A percentile compares a stretch with the other conserved stretches of the same genome.
Conservation (phyloP, 37 sponge, comb jelly and placozoan species). For the Aplysina aerophoba region DNA sequence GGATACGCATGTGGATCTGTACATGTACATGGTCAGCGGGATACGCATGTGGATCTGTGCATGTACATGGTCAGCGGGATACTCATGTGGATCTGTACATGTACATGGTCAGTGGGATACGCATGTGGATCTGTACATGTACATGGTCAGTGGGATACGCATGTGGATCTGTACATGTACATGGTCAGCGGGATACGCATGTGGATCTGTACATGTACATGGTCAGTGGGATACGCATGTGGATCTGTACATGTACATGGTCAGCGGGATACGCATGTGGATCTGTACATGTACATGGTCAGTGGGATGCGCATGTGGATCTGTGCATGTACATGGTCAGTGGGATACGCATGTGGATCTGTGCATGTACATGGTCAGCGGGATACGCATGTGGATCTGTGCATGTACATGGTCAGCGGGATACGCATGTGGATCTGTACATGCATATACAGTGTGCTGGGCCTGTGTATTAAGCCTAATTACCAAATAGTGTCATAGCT, state of each 20-base stretch:
- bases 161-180: background rate
- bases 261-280: background rate
- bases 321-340: too few relatives aligned
- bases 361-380: too few relatives aligned
- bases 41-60: background rate
- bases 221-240: background rate
- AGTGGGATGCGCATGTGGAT: background rate
- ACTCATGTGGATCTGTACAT: background rate
- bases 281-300: background rate
- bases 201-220: background rate
- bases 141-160: background rate
- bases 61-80: background rate
- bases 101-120: background rate
- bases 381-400: too few relatives aligned
- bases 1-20: background rate
- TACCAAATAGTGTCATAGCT: background rate
- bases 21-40: background rate
- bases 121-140: background rate
- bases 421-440: background rate
- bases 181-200: background rate
- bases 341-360: background rate
- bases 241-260: too few relatives aligned
- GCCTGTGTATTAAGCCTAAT: background rate
- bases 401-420: too few relatives aligned
- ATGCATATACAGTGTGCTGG: background rate